Base-by-base conservation (phyloP, 1,140 invertebrate genomes). In the Aphis gossypii region DNA sequence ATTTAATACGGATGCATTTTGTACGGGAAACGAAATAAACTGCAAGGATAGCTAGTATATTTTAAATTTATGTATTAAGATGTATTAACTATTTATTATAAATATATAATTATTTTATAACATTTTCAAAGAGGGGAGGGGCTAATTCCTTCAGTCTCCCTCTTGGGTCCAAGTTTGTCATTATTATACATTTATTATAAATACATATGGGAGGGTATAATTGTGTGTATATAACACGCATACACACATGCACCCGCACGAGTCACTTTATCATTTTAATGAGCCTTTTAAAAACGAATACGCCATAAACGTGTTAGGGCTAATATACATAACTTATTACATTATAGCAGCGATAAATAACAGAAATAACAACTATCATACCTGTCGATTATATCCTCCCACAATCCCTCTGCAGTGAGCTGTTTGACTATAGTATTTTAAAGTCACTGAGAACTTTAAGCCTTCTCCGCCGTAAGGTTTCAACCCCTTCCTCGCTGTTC, bases 181-280 rank as follows among this genome's bases (percentile, higher is more conserved):
- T 51, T 20, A 51, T 18, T 51, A 51, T 18, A 30, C 60, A 68
- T 68, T n/a, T n/a, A n/a, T 68, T 5, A 60, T 60, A 60, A 30
- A 60, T 14, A 9, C 25, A 9, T 30, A 60, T 60, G 7, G 8
- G 23, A 7, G 25, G 5, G 25, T 18, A 68, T 76, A 76, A n/a
- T 76, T 76, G 30, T 35, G 60, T 76, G n/a, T n/a, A n/a, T n/a
- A 5, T 76, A 51, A 23, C 51, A 38, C 20, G 1, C 18, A 54
- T 3, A 60, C 60, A n/a, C n/a, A n/a, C 11, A 18, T 41, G 9
- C 48, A 9, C 8, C 11, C n/a, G 21, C 35, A 38, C 30, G 21
- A 23, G 23, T 90, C 89, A 90, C 89, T 90, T 90, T 44, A 90
- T 90, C 89, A 90, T 90, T 90, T 90, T 90, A 90, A 90, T 56